Percentiles rank a stretch among this genome's conserved stretches.
phyloP scores from a whole-genome alignment of 2,888 invertebrate genomes.

The Cephus runcator region DNA sequence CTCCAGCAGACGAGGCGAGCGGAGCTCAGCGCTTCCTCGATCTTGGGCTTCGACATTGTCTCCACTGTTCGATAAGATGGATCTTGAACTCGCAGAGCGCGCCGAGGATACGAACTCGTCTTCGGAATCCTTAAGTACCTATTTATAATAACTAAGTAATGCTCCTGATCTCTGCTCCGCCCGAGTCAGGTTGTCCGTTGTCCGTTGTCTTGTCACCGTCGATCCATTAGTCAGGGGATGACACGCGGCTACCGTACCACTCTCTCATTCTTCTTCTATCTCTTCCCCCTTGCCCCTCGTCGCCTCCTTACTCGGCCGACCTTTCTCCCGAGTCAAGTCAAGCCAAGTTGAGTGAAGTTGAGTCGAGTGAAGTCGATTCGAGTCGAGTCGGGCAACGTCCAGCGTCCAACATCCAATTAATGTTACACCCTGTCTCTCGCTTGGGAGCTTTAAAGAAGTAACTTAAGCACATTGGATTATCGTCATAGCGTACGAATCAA shows the following conservation, averaged over 20 bases:
- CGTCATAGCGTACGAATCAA: neutral
- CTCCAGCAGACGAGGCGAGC: neutral
- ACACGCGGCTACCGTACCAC: conserved; percentile 25
- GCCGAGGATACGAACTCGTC: conserved; percentile 19
- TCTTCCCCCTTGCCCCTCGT: neutral
- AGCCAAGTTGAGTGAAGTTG: neutral
- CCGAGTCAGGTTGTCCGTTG: conserved; percentile 18
- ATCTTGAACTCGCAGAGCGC: conserved; percentile 26
- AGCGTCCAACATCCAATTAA: conserved; percentile 54
- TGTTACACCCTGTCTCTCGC: conserved; percentile 41
- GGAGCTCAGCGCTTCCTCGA: neutral
- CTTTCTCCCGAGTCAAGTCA: neutral
- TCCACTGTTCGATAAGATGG: conserved; percentile 40
- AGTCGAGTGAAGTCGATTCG: neutral
- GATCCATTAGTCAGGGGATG: conserved; percentile 55
- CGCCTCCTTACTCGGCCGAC: neutral
- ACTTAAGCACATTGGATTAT: neutral
- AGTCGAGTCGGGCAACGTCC: neutral
- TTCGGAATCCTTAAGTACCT: conserved; percentile 36
- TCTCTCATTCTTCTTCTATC: neutral
- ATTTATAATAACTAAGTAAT: conserved; percentile 46
- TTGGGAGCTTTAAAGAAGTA: neutral
- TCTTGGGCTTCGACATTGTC: neutral
- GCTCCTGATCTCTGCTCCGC: conserved; percentile 2
- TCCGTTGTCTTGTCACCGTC: conserved; percentile 36